Conservation (phyloP, 2,797 vertebrate genomes). For the Helicolenus hilgendorfi region DNA sequence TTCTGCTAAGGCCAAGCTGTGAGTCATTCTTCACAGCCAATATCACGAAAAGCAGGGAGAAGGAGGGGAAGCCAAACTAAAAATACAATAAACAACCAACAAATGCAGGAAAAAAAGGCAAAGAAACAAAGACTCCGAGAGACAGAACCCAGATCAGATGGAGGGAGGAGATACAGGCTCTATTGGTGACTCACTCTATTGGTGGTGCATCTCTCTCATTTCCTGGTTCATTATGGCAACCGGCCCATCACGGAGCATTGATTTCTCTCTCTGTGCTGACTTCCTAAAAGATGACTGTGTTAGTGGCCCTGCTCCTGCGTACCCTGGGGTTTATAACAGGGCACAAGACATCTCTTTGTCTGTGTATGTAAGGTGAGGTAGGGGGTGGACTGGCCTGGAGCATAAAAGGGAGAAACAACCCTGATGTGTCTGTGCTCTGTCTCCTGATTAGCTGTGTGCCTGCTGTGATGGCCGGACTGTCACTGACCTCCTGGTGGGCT, state of each 20-base stretch:
- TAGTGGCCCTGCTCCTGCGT: constrained; percentile 8
- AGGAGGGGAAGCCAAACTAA: not conserved
- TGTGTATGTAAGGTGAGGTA: constrained; percentile 31
- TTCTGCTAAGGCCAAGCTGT: constrained; percentile 59
- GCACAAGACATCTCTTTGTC: constrained; percentile 27
- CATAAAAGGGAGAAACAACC: not conserved
- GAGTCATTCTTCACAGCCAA: constrained; percentile 74
- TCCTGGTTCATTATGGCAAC: constrained; percentile 44
- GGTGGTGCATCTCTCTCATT: constrained; percentile 21
- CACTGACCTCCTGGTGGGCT: constrained; percentile 61
- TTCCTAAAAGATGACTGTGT: constrained; percentile 8
- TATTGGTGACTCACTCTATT: constrained; percentile 4
- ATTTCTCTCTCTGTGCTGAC: constrained; percentile 35
- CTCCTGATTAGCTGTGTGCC: constrained; percentile 80
- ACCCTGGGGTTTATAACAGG: constrained; percentile 15
- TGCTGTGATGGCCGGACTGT: constrained; percentile 61
- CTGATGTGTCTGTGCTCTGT: constrained; percentile 59
- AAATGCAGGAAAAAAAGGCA: constrained; percentile 22
- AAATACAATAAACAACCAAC: constrained; percentile 15
- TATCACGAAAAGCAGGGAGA: constrained; percentile 32
- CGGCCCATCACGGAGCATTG: constrained; percentile 31
- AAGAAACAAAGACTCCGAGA: constrained; percentile 1
- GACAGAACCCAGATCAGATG: constrained; percentile 13
- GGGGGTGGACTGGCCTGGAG: constrained; percentile 26
- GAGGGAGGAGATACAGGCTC: not conserved